A percentile compares a stretch with the other conserved stretches of the same genome.
Conservation (phyloP, 2,797 vertebrate species). For the Scleropages formosus region DNA sequence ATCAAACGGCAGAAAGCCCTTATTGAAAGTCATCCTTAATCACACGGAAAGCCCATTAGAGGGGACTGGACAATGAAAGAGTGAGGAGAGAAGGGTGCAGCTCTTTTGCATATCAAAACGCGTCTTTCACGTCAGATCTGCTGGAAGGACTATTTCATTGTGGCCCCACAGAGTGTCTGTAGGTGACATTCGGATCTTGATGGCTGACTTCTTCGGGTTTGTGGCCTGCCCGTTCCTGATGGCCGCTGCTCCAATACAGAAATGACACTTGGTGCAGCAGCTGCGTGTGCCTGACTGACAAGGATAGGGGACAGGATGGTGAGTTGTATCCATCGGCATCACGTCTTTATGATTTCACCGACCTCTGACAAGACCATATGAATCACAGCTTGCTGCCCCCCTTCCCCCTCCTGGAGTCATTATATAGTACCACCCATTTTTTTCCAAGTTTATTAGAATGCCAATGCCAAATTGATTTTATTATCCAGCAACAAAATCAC, state of each 20-base stretch:
- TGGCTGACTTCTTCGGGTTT: background rate
- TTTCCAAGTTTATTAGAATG: conserved; percentile 45
- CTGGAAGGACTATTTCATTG: background rate
- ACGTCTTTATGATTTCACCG: conserved; percentile 49
- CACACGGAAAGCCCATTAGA: conserved; percentile 32
- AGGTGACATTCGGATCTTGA: background rate
- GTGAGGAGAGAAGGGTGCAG: conserved; percentile 23
- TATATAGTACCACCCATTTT: conserved; percentile 49
- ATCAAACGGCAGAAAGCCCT: conserved; percentile 46
- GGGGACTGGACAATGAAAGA: conserved; percentile 36
- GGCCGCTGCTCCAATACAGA: conserved; percentile 21
- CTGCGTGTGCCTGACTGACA: background rate
- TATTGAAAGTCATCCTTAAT: conserved; percentile 54
- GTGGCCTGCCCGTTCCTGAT: conserved; percentile 30
- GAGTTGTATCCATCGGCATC: conserved; percentile 31
- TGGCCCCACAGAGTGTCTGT: background rate
- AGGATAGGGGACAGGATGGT: background rate
- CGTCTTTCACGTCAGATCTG: conserved; percentile 23
- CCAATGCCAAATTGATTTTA: conserved; percentile 52
- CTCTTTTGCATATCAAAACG: conserved; percentile 12
- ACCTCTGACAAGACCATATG: conserved; percentile 28
- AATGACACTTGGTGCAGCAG: background rate
- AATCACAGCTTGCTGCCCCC: conserved; percentile 30
- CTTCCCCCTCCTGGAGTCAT: conserved; percentile 16
- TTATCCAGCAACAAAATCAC: conserved; percentile 50